These are phyloP conservation scores for Eretmochelys imbricata DNA, from an alignment of 2,113 vertebrate species.

Conservation along the genomic window DNA sequence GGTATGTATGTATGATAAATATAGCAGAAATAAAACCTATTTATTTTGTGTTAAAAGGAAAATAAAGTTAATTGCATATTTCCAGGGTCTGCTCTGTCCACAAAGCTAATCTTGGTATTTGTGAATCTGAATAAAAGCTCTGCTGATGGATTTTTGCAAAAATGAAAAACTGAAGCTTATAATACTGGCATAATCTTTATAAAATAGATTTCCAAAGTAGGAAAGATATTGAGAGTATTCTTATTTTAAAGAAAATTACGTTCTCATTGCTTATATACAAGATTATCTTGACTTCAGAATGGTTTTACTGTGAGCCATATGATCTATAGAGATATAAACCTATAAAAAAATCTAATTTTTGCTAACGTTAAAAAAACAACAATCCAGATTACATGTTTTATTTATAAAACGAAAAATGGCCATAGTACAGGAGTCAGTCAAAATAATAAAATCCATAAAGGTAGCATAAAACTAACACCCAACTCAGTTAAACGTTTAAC, in stretches of 20 bases:
- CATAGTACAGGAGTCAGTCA: background rate
- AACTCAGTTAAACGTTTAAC: accelerated
- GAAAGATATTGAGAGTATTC: background rate
- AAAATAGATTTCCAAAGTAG: background rate
- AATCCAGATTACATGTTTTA: background rate
- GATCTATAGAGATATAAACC: background rate
- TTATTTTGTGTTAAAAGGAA: background rate
- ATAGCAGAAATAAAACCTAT: background rate
- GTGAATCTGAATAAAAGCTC: background rate
- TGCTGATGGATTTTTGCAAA: background rate
- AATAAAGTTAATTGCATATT: background rate
- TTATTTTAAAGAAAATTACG: background rate
- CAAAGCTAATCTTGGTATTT: background rate
- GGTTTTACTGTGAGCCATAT: background rate
- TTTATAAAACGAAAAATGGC: background rate
- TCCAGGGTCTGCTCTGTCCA: background rate
- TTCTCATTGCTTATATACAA: background rate
- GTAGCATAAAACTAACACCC: background rate
- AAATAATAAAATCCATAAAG: background rate
- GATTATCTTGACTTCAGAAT: background rate
- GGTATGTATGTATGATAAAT: background rate
- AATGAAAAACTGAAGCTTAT: background rate
- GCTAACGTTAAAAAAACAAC: background rate
- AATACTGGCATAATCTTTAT: background rate
- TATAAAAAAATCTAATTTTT: background rate